These are phyloP conservation scores for Xiphophorus maculatus DNA, from an alignment of 2,113 vertebrate genomes.

Conservation along the genomic window DNA sequence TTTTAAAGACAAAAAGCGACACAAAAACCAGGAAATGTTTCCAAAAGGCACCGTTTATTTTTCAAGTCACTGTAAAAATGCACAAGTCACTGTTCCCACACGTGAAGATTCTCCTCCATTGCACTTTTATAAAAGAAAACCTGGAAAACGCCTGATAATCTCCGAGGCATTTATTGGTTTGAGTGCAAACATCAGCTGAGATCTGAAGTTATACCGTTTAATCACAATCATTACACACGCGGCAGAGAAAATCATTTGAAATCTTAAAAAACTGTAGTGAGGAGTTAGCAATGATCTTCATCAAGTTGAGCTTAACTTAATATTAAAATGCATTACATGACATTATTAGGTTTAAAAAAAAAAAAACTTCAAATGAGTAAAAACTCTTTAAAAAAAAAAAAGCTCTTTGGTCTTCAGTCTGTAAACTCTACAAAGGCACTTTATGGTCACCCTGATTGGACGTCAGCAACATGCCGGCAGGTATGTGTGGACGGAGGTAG, in stretches of 20 bases:
- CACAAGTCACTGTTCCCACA: neutral
- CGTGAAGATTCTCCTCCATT: constrained; percentile 55
- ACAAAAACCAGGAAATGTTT: neutral
- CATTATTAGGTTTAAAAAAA: constrained; percentile 2
- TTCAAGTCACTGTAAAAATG: neutral
- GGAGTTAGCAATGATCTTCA: neutral
- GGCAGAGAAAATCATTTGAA: constrained; percentile 7
- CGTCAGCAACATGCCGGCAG: constrained; percentile 1
- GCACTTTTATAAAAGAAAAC: constrained; percentile 39
- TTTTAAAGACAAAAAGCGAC: neutral
- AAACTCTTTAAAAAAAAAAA: neutral
- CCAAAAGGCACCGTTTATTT: neutral
- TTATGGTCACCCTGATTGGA: neutral
- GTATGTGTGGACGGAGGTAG: constrained; percentile 12
- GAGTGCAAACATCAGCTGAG: constrained; percentile 51
- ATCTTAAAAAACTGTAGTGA: neutral
- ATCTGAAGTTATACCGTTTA: constrained; percentile 24
- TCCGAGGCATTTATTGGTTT: constrained; percentile 36
- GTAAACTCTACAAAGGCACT: constrained; percentile 63
- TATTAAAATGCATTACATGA: constrained; percentile 12
- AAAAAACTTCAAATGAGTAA: neutral
- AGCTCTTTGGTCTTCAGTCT: constrained; percentile 46
- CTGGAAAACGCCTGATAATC: constrained; percentile 21
- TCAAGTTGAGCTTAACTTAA: neutral
- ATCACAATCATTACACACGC: constrained; percentile 40